Conservation (phyloP, 2,113 vertebrate genomes). For the Turdus rufiventris region DNA sequence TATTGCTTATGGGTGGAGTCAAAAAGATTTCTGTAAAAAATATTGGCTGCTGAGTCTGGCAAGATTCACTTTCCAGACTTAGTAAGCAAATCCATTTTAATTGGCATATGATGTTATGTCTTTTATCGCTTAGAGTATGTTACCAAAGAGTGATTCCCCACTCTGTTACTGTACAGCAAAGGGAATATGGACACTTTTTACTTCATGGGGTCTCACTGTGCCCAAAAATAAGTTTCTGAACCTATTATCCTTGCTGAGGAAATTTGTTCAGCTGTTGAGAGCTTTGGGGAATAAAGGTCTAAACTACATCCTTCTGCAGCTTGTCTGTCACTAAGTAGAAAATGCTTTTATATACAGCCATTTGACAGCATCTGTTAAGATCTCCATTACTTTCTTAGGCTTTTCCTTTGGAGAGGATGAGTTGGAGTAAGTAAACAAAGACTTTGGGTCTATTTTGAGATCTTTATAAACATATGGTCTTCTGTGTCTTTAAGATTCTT, state of each 20-base stretch:
- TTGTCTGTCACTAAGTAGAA: background rate
- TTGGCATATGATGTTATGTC: background rate
- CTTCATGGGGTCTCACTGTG: background rate
- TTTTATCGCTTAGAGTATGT: background rate
- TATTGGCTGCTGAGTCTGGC: background rate
- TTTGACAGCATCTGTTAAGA: background rate
- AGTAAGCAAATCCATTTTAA: constrained; percentile 1
- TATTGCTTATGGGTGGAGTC: constrained; percentile 19
- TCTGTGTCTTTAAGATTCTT: constrained; percentile 20
- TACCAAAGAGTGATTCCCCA: background rate
- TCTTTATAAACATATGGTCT: background rate
- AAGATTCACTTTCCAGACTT: constrained; percentile 1
- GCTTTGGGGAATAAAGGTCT: background rate
- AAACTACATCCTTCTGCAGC: background rate
- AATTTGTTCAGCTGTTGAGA: background rate
- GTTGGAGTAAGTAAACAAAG: background rate
- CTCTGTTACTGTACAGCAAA: background rate
- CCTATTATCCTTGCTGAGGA: background rate
- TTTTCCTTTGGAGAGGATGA: background rate
- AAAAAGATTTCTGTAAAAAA: constrained; percentile 13
- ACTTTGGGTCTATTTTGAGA: background rate
- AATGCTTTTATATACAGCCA: background rate
- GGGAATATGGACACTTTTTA: background rate
- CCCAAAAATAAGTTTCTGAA: background rate
- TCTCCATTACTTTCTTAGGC: background rate